phyloP scores from a whole-genome alignment of 2,797 vertebrate genomes.

The Falco concolor region DNA sequence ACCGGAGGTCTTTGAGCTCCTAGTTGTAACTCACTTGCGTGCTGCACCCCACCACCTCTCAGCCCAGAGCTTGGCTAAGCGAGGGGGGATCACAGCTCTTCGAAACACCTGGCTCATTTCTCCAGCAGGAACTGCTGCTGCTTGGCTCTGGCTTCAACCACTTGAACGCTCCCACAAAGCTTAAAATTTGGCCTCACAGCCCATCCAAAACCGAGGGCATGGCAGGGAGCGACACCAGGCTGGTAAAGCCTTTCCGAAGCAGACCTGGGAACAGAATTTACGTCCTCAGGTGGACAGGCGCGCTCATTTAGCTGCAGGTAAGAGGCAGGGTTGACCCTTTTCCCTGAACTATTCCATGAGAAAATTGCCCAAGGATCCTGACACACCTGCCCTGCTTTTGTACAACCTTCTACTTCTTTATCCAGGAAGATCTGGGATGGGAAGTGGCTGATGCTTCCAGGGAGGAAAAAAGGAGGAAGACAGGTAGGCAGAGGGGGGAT shows the following conservation, averaged over 20 bases:
- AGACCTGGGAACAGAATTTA: rapidly evolving
- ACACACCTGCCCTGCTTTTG: background rate
- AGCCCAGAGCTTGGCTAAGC: background rate
- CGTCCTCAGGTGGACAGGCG: rapidly evolving
- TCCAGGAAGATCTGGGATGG: background rate
- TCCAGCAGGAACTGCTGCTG: background rate
- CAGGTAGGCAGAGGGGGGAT: background rate
- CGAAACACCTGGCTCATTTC: background rate
- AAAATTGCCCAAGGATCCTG: background rate
- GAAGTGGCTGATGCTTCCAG: background rate
- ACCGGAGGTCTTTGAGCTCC: background rate
- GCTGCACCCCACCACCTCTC: background rate
- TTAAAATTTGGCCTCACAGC: background rate
- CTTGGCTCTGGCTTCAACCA: background rate
- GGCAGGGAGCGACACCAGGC: background rate
- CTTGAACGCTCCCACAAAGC: background rate
- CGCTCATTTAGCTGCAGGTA: background rate
- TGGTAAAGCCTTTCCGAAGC: background rate
- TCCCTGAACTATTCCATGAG: background rate
- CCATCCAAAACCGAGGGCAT: background rate
- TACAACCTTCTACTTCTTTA: background rate
- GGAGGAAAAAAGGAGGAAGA: background rate
- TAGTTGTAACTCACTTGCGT: background rate
- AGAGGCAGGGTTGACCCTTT: background rate
- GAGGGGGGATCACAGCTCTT: background rate